A percentile compares a stretch with the other conserved stretches of the same genome.
phyloP scores from a whole-genome alignment of 2,888 invertebrate species.

The Icerya purchasi region DNA sequence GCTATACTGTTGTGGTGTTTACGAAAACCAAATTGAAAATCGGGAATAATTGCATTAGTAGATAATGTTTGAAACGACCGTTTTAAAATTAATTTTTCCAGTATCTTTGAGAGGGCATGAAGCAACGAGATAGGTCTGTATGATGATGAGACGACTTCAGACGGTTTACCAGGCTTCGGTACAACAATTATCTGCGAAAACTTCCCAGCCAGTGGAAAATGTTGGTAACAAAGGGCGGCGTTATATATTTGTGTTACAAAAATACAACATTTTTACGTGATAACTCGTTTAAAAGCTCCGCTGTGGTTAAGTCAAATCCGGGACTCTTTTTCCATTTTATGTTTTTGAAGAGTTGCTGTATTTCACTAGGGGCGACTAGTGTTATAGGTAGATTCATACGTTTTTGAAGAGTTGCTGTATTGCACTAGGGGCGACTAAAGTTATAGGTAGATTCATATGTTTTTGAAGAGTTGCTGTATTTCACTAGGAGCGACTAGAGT shows the following conservation, averaged over 20 bases:
- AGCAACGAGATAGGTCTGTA: background rate
- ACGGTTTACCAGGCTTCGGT: background rate
- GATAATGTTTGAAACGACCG: background rate
- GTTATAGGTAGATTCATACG: background rate
- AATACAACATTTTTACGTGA: background rate
- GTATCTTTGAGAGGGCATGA: slow-evolving; percentile 9
- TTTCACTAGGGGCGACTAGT: background rate
- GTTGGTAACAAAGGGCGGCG: background rate
- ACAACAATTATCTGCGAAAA: background rate
- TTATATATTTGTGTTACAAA: background rate
- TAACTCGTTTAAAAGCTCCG: background rate
- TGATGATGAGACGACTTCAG: background rate
- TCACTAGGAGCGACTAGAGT: no score
- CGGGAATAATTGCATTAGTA: background rate
- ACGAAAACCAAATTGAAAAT: background rate
- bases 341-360: background rate
- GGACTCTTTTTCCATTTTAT: background rate
- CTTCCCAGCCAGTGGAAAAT: background rate
- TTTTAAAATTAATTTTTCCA: slow-evolving; percentile 9
- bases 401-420: no score
- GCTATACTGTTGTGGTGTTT: background rate
- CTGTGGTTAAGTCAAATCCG: background rate
- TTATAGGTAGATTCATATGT: no score
- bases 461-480: no score
- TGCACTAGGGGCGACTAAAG: no score